Base-by-base conservation (phyloP, 2,888 invertebrate genomes). In the Philhelius pedissequus region DNA sequence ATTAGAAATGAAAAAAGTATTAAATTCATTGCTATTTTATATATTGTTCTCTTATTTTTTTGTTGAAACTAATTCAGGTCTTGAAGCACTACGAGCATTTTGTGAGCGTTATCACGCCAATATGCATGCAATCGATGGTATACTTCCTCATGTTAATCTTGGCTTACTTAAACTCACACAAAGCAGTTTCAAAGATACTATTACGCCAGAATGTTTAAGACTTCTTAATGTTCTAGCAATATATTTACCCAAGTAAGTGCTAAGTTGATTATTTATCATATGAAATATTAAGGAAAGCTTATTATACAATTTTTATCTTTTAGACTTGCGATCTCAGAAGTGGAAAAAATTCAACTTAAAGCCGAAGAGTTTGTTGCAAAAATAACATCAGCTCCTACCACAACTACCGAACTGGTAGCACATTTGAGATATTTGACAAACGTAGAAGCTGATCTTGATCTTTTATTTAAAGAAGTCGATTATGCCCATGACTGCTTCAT, bases 401-500 rank as follows among this genome's bases (percentile, higher is more conserved):
- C 94, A 0, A 96, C 97, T 0, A 92, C 94, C 0, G 96, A 96
- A 87, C 94, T 94, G n/a, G 94, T 94, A 11, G 89, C 91, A n/a
- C 93, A 93, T 68, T 81, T 92, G 22, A 88, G 90, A 48, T 93
- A 93, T 58, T 90, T 94, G 1, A 92, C 93, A 38, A 94, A 95
- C 68, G 93, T 95, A 8, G 93, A 94, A 86, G 89, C 92, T 2
- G 93, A 94, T 88, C 94, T 97, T 68, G 94, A 94, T 25, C 92
- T 92, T 25, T 93, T 98, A 88, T 96, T 97, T 89, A 92, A 93
- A 54, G 93, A 94, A 32, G 92, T 97, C 5, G 96, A 96, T 89
- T 96, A 97, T 89, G 94, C 96, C 6, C 95, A 96, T 87, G 96
- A 97, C 88, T 91, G 97, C 76, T 96, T 97, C 89, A 95, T 97